These are phyloP conservation scores for Gymnoscelis rufifasciata DNA, from an alignment of 2,888 invertebrate genomes.

Conservation along the genomic window DNA sequence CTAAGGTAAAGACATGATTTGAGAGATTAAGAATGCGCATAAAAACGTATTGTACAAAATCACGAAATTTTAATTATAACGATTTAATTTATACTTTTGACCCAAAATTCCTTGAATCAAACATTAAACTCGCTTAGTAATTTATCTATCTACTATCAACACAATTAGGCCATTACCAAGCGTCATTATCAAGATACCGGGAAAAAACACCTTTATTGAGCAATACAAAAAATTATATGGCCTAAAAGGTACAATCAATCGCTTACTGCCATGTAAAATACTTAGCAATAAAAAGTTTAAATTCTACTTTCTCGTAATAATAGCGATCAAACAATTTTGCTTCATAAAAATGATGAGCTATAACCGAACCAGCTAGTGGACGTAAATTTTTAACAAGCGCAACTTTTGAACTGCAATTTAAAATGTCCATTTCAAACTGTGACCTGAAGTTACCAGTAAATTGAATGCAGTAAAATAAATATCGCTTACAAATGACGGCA, in stretches of 20 bases:
- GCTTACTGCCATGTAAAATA: constrained; percentile 9
- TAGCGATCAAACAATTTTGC: constrained; percentile 14
- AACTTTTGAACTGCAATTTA: constrained; percentile 35
- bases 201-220: background rate
- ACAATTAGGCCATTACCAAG: too few relatives aligned
- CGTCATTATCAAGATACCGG: too few relatives aligned
- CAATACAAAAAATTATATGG: constrained; percentile 1
- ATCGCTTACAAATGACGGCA: constrained; percentile 17
- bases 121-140: too few relatives aligned
- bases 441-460: constrained; percentile 14
- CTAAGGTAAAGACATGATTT: too few relatives aligned
- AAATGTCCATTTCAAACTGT: constrained; percentile 13
- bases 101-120: too few relatives aligned
- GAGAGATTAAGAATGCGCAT: too few relatives aligned
- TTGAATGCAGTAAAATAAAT: constrained; percentile 20
- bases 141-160: too few relatives aligned
- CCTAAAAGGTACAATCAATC: constrained; percentile 1
- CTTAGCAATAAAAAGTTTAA: constrained; percentile 11
- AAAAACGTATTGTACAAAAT: too few relatives aligned
- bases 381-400: constrained; percentile 52
- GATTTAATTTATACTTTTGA: too few relatives aligned
- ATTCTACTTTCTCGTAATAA: constrained; percentile 12
- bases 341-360: constrained; percentile 38
- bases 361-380: constrained; percentile 36
- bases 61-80: too few relatives aligned